phyloP scores from a whole-genome alignment of 2,113 vertebrate genomes.

The Rynchops niger region DNA sequence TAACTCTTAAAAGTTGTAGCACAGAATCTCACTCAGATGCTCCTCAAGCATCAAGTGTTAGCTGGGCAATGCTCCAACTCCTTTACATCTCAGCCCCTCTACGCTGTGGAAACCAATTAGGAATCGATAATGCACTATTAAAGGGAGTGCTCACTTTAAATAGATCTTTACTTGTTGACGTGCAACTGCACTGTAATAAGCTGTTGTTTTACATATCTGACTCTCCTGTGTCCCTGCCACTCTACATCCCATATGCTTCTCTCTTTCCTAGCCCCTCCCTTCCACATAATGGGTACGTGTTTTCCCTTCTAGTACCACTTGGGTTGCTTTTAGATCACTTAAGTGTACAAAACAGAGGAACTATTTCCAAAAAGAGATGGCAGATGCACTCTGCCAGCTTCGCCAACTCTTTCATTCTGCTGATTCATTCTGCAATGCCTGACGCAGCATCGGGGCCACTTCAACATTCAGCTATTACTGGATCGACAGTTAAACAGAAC shows the following conservation, averaged over 20 bases:
- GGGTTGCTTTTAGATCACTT: background rate
- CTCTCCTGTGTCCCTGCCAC: background rate
- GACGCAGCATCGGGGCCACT: background rate
- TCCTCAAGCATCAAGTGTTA: background rate
- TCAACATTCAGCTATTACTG: background rate
- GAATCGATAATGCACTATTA: background rate
- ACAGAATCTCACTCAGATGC: background rate
- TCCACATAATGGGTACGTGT: background rate
- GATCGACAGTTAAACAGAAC: background rate
- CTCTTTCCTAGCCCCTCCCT: background rate
- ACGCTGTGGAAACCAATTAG: background rate
- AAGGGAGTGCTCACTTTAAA: background rate
- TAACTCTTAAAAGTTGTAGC: background rate
- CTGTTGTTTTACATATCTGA: background rate
- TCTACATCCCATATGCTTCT: background rate
- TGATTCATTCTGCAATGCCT: background rate
- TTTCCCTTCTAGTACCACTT: background rate
- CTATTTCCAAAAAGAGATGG: background rate
- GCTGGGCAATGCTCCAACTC: background rate
- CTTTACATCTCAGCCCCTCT: background rate
- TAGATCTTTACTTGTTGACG: background rate
- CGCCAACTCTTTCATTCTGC: background rate
- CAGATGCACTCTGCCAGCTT: background rate
- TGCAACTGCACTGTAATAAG: background rate
- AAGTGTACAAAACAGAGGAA: background rate